phyloP scores from a whole-genome alignment of 2,797 vertebrate genomes.

The Hemibagrus guttatus region DNA sequence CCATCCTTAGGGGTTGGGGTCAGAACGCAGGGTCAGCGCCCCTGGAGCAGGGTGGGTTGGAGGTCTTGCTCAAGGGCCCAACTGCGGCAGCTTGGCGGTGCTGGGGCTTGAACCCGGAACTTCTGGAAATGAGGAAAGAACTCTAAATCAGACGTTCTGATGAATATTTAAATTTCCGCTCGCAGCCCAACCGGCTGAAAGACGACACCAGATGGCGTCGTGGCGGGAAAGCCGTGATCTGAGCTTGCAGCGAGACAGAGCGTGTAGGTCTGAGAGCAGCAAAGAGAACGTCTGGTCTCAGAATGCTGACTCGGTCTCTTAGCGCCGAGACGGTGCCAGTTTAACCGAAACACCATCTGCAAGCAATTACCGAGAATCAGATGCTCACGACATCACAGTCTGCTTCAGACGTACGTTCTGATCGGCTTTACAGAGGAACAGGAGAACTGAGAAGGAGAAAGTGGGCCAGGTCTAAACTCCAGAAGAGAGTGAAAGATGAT shows the following conservation, averaged over 20 bases:
- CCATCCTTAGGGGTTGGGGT: too few species aligned
- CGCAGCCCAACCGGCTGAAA: background rate
- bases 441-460: constrained; percentile 6
- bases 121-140: too few species aligned
- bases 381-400: constrained; percentile 14
- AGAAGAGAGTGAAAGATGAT: background rate
- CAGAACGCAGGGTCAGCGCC: too few species aligned
- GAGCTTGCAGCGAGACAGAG: background rate
- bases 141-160: too few species aligned
- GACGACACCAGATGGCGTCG: constrained; percentile 41
- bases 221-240: background rate
- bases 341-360: constrained; percentile 45
- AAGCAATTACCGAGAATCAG: constrained; percentile 45
- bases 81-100: too few species aligned
- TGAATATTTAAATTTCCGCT: background rate
- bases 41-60: too few species aligned
- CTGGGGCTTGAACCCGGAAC: too few species aligned
- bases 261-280: background rate
- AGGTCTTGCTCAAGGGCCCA: too few species aligned
- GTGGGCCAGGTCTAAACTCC: background rate
- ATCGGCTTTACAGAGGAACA: constrained; percentile 22
- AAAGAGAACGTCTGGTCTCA: constrained; percentile 30
- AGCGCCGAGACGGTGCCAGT: constrained; percentile 31
- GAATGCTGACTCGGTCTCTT: constrained; percentile 33
- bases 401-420: background rate